Base-by-base conservation (phyloP, 2,888 invertebrate genomes). In the Sinopyrophorus schimmeli region DNA sequence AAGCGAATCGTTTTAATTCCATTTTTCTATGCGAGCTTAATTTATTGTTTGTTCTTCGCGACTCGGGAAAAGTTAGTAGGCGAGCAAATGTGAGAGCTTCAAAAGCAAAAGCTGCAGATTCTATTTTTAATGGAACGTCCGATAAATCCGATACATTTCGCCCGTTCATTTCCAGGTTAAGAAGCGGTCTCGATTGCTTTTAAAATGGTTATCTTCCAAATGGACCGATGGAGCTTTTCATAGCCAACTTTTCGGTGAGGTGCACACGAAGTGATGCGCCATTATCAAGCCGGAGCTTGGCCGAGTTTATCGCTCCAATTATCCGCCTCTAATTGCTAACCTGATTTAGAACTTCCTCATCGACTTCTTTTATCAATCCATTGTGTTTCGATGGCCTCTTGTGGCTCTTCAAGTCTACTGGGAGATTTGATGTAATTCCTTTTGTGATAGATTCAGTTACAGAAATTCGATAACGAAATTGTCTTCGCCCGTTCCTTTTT, bases 251-350 rank as follows among this genome's bases (percentile, higher is more conserved):
- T 62, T 59, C 62, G 63, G 60, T 61, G 58, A 64, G 55, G 48
- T 59, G 59, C 58, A 57, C 60, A 58, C 57, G 57, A 63, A 64
- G 59, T 61, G 65, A 65, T 64, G 61, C 59, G 51, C 51, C 44
- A 41, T 52, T 56, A 59, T 61, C 61, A 61, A 60, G 63, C 64
- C 58, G 58, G n/a, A n/a, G 60, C 62, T 54, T 57, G 62, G 58
- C 63, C 53, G 55, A 62, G 63, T 67, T 69, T 67, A 68, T 69
- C 69, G 67, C 61, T 63, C 64, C 68, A 69, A 68, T 69, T 68
- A 68, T 65, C 66, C 64, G 61, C 61, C 58, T 61, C 66, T 69
- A 70, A 70, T 70, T 70, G 67, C 64, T 67, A 68, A 68, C 62
- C 63, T 67, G 65, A 68, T 69, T 69, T 69, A 61, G 62, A 64